Evolutionary conservation across 2,797 vertebrate species (phyloP).

Genomic region (Varecia variegata): DNA sequence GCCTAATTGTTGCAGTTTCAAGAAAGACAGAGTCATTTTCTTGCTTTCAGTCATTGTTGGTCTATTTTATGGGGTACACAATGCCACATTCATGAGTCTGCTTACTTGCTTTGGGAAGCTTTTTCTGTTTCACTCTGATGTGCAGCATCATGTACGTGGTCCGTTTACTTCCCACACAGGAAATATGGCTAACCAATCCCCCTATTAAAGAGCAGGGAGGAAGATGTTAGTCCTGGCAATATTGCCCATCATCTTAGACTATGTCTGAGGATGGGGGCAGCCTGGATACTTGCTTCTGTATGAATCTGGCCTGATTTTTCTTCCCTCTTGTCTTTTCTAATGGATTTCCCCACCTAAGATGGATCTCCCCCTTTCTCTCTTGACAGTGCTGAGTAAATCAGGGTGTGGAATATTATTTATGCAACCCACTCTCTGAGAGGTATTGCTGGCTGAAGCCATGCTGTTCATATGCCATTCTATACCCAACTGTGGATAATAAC

Average conservation of each 20-base stretch:
- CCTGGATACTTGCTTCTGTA: not conserved
- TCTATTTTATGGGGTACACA: constrained; percentile 60
- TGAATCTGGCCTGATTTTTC: constrained; percentile 25
- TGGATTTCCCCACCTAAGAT: constrained; percentile 56
- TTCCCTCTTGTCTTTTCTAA: constrained; percentile 54
- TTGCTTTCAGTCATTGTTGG: constrained; percentile 61
- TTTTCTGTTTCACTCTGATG: constrained; percentile 55
- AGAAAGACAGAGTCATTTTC: constrained; percentile 62
- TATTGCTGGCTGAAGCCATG: constrained; percentile 24
- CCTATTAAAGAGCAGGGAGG: constrained; percentile 9
- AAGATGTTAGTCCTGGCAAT: constrained; percentile 28
- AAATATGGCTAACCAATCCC: not conserved
- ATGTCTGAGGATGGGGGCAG: not conserved
- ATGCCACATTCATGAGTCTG: constrained; percentile 48
- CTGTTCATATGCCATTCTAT: constrained; percentile 50
- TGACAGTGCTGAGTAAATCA: constrained; percentile 53
- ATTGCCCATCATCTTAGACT: not conserved
- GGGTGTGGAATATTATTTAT: constrained; percentile 35
- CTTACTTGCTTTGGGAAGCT: constrained; percentile 63
- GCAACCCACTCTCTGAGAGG: constrained; percentile 17
- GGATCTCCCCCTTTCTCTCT: constrained; percentile 12
- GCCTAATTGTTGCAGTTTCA: constrained; percentile 69
- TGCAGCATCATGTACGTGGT: not conserved
- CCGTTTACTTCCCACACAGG: constrained; percentile 40
- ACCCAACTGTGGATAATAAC: constrained; percentile 68